phyloP scores from a whole-genome alignment of 2,797 vertebrate genomes.

The Xenops minutus region DNA sequence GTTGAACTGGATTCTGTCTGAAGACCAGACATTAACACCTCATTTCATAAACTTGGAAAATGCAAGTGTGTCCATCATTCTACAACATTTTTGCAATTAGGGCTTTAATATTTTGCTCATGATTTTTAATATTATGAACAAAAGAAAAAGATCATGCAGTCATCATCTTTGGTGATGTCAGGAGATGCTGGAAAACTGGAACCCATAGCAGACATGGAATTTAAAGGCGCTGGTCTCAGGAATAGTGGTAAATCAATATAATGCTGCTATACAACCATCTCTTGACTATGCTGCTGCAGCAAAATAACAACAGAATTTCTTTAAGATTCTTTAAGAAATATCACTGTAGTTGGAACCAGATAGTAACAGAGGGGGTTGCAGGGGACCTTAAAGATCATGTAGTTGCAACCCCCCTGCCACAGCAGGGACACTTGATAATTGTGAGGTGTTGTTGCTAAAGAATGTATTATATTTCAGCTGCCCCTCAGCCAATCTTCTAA shows the following conservation, averaged over 20 bases:
- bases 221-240: not conserved
- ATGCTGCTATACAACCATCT: not conserved
- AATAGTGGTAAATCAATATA: not conserved
- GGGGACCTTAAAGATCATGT: not conserved
- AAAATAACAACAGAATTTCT: not conserved
- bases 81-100: not conserved
- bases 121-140: not conserved
- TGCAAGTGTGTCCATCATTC: not conserved
- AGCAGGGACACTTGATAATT: not conserved
- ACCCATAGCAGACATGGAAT: not conserved
- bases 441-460: not conserved
- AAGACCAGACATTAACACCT: not conserved
- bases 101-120: not conserved
- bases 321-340: not conserved
- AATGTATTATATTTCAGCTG: not conserved
- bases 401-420: not conserved
- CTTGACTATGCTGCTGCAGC: not conserved
- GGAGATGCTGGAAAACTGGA: not conserved
- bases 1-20: not conserved
- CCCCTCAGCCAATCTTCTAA: not conserved
- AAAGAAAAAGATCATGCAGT: fast-evolving
- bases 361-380: not conserved
- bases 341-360: fast-evolving
- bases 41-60: not conserved
- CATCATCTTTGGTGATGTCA: no score